Conservation (phyloP, 1,140 invertebrate species). For the Gryllus bimaculatus region DNA sequence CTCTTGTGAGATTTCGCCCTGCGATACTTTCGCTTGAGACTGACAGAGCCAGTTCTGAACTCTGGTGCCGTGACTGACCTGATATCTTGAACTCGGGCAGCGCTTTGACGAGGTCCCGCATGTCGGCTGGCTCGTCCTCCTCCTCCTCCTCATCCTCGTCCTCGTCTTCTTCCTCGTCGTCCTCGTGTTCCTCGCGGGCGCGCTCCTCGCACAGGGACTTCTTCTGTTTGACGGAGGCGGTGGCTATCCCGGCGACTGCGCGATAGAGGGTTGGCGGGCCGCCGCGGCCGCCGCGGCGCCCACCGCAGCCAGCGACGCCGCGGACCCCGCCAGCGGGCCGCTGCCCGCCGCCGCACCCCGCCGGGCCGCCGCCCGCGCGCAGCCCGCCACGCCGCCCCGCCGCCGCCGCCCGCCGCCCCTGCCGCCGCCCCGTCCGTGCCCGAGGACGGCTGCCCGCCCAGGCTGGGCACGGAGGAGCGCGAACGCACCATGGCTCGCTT, state of each 20-base stretch:
- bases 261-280: not conserved
- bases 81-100: slow-evolving; percentile 48
- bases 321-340: slow-evolving; percentile 26
- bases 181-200: slow-evolving; percentile 46
- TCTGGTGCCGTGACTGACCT: not conserved
- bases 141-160: slow-evolving; percentile 48
- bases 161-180: slow-evolving; percentile 54
- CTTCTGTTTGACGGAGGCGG: slow-evolving; percentile 59
- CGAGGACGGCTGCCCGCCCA: slow-evolving; percentile 37
- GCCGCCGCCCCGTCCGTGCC: not conserved
- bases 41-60: not conserved
- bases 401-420: slow-evolving; percentile 20
- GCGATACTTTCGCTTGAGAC: no score
- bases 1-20: not conserved
- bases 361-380: slow-evolving; percentile 12
- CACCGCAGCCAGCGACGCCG: slow-evolving; percentile 24
- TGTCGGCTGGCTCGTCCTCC: slow-evolving; percentile 51
- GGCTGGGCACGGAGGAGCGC: slow-evolving; percentile 60
- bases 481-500: slow-evolving; percentile 58
- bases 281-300: slow-evolving; percentile 12
- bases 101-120: slow-evolving; percentile 49
- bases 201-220: slow-evolving; percentile 63
- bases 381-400: slow-evolving; percentile 18
- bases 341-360: slow-evolving; percentile 19
- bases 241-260: slow-evolving; percentile 13